Percentiles rank a stretch among this genome's conserved stretches.
Evolutionary conservation across 2,113 vertebrate genomes (phyloP).

Genomic region (Zapornia atra): DNA sequence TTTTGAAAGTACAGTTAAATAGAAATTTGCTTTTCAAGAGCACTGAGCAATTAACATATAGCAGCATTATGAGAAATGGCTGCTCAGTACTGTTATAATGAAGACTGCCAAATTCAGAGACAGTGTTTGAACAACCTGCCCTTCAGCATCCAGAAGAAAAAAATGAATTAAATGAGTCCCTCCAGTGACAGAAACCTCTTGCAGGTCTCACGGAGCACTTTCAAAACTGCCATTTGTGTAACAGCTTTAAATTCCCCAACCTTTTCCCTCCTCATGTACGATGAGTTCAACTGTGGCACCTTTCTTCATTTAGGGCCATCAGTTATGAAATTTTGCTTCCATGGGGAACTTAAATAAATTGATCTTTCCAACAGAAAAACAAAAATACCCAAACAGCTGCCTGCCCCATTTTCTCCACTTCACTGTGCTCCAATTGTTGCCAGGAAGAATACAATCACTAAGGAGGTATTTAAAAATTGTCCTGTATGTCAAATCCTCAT

Average conservation of each 20-base stretch:
- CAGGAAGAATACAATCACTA: not conserved
- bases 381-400: fast-evolving
- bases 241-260: not conserved
- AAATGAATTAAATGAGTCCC: not conserved
- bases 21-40: not conserved
- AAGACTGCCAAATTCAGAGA: not conserved
- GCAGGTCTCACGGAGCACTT: not conserved
- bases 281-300: not conserved
- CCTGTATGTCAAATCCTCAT: not conserved
- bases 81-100: not conserved
- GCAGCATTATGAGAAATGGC: not conserved
- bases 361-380: not conserved
- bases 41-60: not conserved
- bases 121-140: not conserved
- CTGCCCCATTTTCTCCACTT: not conserved
- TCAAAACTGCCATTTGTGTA: not conserved
- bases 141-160: not conserved
- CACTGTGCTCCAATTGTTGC: not conserved
- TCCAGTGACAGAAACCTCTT: not conserved
- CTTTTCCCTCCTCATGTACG: not conserved
- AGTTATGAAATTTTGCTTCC: not conserved
- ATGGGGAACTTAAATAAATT: not conserved
- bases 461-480: not conserved
- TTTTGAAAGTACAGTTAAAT: not conserved
- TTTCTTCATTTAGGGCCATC: not conserved